phyloP scores from a whole-genome alignment of 2,113 vertebrate species.

The Platysternon megacephalum region DNA sequence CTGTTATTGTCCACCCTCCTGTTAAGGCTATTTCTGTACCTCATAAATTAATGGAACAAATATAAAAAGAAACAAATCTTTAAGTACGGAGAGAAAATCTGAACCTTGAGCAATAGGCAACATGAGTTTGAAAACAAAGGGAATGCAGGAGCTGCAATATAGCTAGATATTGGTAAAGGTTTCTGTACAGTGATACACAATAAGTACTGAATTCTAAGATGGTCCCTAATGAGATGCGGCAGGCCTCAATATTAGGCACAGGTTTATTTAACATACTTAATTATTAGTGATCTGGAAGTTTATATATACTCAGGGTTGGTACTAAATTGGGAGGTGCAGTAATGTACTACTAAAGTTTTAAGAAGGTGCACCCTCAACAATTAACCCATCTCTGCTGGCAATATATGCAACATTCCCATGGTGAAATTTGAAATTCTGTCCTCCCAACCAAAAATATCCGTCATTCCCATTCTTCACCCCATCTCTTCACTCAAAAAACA shows the following conservation, averaged over 20 bases:
- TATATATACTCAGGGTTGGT: constrained; percentile 39
- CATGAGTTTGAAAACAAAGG: neutral
- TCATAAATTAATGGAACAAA: neutral
- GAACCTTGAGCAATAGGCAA: neutral
- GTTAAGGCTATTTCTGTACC: neutral
- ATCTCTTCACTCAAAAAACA: neutral
- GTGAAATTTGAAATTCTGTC: neutral
- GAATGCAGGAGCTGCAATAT: neutral
- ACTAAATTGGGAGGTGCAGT: neutral
- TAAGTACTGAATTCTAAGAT: constrained; percentile 4
- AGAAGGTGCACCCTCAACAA: neutral
- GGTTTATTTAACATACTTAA: constrained; percentile 20
- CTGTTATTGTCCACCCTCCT: neutral
- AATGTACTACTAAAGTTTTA: neutral
- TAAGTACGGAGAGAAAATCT: neutral
- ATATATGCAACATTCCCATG: neutral
- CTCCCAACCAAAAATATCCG: neutral
- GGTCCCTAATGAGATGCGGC: neutral
- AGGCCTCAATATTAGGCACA: neutral
- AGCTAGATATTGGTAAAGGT: neutral
- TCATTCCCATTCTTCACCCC: neutral
- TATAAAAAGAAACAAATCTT: neutral
- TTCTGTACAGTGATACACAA: neutral
- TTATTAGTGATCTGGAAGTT: constrained; percentile 58
- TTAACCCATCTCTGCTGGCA: neutral